phyloP scores from a whole-genome alignment of 2,797 vertebrate species.

The Danio kyathit region DNA sequence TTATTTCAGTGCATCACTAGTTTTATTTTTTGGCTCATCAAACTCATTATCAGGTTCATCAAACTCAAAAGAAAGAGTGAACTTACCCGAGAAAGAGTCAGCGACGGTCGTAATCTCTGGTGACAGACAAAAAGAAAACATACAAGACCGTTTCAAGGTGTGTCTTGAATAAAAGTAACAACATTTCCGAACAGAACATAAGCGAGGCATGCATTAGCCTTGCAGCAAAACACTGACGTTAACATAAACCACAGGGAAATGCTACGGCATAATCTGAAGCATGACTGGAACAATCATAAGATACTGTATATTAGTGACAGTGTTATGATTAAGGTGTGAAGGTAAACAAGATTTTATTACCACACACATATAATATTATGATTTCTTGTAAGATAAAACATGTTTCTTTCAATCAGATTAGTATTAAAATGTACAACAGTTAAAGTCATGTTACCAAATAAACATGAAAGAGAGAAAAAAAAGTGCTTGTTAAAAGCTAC shows the following conservation, averaged over 20 bases:
- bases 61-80: not conserved
- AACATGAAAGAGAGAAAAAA: conserved; percentile 26
- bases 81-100: conserved; percentile 58
- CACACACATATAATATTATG: not conserved
- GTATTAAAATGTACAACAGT: not conserved
- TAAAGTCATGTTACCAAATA: conserved; percentile 7
- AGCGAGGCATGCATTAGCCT: conserved; percentile 11
- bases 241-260: conserved; percentile 16
- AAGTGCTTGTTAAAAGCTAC: conserved; percentile 35
- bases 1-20: not conserved
- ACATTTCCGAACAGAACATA: not conserved
- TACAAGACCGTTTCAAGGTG: conserved; percentile 41
- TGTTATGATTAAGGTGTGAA: conserved; percentile 3
- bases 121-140: conserved; percentile 50
- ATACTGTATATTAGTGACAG: not conserved
- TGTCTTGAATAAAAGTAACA: conserved; percentile 15
- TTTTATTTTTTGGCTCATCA: not conserved
- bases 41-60: not conserved
- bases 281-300: not conserved
- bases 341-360: not conserved
- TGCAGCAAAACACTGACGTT: conserved; percentile 2
- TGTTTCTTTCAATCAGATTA: not conserved
- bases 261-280: not conserved
- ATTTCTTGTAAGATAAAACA: not conserved
- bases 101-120: conserved; percentile 57